A percentile compares a stretch with the other conserved stretches of the same genome.
Conservation (phyloP, 2,797 vertebrate species). For the Cetoscarus ocellatus region DNA sequence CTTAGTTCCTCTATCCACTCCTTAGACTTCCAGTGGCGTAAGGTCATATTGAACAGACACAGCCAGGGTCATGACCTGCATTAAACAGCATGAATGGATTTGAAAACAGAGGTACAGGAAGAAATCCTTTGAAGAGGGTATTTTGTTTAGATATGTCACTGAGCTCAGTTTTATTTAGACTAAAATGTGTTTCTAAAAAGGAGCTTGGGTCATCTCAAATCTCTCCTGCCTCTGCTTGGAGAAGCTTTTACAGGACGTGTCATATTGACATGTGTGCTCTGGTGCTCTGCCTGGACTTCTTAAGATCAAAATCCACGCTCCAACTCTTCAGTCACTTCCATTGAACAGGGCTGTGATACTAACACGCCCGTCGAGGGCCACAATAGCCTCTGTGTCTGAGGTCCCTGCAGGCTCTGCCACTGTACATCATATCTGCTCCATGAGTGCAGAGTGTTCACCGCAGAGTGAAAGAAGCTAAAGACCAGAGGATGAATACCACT, state of each 20-base stretch:
- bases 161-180: background rate
- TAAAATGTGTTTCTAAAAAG: background rate
- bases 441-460: constrained; percentile 29
- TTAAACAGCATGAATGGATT: too few species aligned
- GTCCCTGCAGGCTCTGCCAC: constrained; percentile 7
- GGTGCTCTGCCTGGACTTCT: constrained; percentile 1
- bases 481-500: background rate
- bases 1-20: too few species aligned
- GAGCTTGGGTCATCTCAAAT: background rate
- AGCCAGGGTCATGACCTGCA: too few species aligned
- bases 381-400: constrained; percentile 18
- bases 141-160: too few species aligned
- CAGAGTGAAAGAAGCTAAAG: constrained; percentile 43
- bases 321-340: constrained; percentile 20
- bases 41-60: too few species aligned
- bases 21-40: too few species aligned
- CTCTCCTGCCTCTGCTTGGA: background rate
- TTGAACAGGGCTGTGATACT: constrained; percentile 24
- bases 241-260: constrained; percentile 7
- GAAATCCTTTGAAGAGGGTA: too few species aligned
- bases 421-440: constrained; percentile 38
- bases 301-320: constrained; percentile 6
- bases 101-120: too few species aligned
- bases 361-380: constrained; percentile 22
- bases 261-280: constrained; percentile 17